These are phyloP conservation scores for Pardosa pseudoannulata DNA, from an alignment of 2,888 invertebrate species.

Conservation along the genomic window DNA sequence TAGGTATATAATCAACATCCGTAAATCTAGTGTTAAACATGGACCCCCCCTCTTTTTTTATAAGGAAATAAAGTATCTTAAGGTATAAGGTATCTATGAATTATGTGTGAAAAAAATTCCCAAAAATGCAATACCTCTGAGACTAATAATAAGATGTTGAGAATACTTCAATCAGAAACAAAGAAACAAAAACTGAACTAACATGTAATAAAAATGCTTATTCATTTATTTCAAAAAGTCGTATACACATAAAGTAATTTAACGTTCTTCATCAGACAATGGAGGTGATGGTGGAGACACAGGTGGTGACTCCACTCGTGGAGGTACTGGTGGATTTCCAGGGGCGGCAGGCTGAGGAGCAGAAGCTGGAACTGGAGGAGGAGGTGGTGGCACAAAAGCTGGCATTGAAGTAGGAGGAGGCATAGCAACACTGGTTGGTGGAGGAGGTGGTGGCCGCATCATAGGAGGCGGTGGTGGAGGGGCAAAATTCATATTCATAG, in stretches of 20 bases:
- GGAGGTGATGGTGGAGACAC: constrained; percentile 51
- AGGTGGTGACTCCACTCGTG: constrained; percentile 36
- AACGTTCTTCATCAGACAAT: constrained; percentile 31
- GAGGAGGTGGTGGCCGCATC: constrained; percentile 60
- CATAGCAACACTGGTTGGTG: constrained; percentile 24
- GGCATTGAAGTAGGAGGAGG: constrained; percentile 47
- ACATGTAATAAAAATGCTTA: too few relatives aligned
- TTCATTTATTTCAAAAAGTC: too few relatives aligned
- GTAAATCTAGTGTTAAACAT: too few relatives aligned
- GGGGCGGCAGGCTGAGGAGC: constrained; percentile 4
- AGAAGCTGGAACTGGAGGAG: constrained; percentile 17
- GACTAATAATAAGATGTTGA: too few relatives aligned
- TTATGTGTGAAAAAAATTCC: too few relatives aligned
- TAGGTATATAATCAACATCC: too few relatives aligned
- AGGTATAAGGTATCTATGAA: too few relatives aligned
- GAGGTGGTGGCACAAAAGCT: constrained; percentile 27
- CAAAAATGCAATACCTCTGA: too few relatives aligned
- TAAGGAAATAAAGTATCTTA: too few relatives aligned
- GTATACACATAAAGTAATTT: neutral
- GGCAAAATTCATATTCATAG: constrained; percentile 43
- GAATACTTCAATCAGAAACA: too few relatives aligned
- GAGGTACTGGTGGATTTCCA: constrained; percentile 9
- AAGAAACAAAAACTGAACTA: too few relatives aligned
- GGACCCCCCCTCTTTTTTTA: too few relatives aligned
- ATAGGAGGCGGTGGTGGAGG: constrained; percentile 56